These are phyloP conservation scores for Blastomussa wellsi DNA, from an alignment of 92 coral and sea anemone species.

Conservation along the genomic window DNA sequence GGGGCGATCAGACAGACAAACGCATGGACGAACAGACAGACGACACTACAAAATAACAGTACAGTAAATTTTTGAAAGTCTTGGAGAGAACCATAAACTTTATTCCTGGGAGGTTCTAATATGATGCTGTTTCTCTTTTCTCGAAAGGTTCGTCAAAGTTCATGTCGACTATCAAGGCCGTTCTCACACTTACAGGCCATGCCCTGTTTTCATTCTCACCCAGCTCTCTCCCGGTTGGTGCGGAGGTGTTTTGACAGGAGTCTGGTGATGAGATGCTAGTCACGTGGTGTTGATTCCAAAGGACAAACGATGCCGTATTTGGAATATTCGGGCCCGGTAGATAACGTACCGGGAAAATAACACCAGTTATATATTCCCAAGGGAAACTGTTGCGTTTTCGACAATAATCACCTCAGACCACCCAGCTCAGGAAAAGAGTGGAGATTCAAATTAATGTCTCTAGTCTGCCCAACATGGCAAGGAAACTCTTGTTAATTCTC, in stretches of 20 bases:
- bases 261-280: conserved; percentile 22
- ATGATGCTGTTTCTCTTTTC: not conserved
- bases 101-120: too few species aligned
- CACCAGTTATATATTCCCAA: not conserved
- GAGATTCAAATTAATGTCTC: not conserved
- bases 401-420: not conserved
- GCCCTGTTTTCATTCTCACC: conserved; percentile 42
- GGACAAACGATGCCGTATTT: not conserved
- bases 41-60: too few species aligned
- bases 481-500: not conserved
- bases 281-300: not conserved
- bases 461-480: not conserved
- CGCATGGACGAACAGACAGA: too few species aligned
- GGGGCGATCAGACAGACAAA: too few species aligned
- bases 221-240: conserved; percentile 58
- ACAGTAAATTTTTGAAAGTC: too few species aligned
- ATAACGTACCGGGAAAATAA: not conserved
- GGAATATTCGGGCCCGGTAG: not conserved
- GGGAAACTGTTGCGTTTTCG: not conserved
- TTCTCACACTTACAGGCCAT: conserved; percentile 31
- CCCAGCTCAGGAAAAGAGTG: not conserved
- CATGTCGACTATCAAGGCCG: conserved; percentile 43
- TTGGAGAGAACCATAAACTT: too few species aligned
- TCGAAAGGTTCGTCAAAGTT: conserved; percentile 22
- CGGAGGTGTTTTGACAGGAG: conserved; percentile 54